These are phyloP conservation scores for Stenoptilia bipunctidactyla DNA, from an alignment of 2,888 invertebrate species.

Conservation along the genomic window DNA sequence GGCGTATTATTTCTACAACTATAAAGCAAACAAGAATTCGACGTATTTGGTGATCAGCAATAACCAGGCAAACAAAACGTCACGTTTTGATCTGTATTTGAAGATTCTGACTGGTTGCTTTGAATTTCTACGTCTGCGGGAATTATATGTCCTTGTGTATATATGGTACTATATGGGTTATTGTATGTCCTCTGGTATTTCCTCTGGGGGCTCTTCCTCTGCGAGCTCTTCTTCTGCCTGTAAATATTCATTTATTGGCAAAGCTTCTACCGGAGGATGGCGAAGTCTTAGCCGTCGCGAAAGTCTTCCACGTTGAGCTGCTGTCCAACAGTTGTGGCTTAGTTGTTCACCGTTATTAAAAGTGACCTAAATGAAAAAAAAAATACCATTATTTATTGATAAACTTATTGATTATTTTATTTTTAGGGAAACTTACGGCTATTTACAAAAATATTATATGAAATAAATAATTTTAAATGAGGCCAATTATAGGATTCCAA, in stretches of 20 bases:
- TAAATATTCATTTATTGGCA: not conserved
- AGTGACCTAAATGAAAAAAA: constrained; percentile 7
- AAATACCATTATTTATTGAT: not conserved
- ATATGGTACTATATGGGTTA: no score
- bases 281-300: no score
- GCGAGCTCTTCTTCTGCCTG: constrained; percentile 4
- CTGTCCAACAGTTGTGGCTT: constrained; percentile 8
- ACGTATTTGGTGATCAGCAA: constrained; percentile 7
- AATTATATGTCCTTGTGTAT: no score
- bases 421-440: no score
- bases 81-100: constrained; percentile 1
- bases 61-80: constrained; percentile 5
- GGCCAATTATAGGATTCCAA: no score
- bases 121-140: constrained; percentile 1
- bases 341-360: constrained; percentile 8
- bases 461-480: no score
- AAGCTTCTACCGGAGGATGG: constrained; percentile 3
- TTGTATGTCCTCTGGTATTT: not conserved
- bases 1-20: constrained; percentile 3
- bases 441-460: no score
- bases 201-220: constrained; percentile 5
- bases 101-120: constrained; percentile 1
- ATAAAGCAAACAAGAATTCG: constrained; percentile 7
- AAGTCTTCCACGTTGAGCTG: constrained; percentile 8
- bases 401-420: no score